Percentiles rank a stretch among this genome's conserved stretches.
phyloP scores from a whole-genome alignment of 2,797 vertebrate genomes.

The Halcyon badia region DNA sequence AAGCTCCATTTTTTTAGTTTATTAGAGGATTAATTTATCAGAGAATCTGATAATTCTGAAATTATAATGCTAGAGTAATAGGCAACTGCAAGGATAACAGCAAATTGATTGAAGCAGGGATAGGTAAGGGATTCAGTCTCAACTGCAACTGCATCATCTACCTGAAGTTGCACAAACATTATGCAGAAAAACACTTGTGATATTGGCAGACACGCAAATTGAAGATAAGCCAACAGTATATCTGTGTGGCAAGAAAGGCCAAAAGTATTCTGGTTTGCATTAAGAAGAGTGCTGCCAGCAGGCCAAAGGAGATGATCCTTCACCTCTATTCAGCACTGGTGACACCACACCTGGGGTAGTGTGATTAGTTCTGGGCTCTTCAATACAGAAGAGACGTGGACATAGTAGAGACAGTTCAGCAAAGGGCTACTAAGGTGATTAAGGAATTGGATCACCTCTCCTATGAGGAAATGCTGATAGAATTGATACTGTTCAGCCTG shows the following conservation, averaged over 20 bases:
- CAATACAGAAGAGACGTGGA: too few species aligned
- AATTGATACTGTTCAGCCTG: too few species aligned
- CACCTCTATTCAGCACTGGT: too few species aligned
- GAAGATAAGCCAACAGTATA: too few species aligned
- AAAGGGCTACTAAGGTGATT: neutral
- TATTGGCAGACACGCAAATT: too few species aligned
- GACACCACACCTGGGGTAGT: too few species aligned
- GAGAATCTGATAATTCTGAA: neutral
- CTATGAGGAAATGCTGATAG: neutral
- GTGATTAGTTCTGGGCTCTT: too few species aligned
- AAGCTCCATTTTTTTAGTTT: neutral
- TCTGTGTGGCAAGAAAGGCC: too few species aligned
- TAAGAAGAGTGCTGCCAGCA: too few species aligned
- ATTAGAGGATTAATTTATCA: neutral
- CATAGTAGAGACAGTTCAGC: accelerated
- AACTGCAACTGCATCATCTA: neutral
- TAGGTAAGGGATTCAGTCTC: neutral
- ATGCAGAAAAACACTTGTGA: too few species aligned
- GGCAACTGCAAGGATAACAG: neutral
- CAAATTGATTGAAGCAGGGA: neutral
- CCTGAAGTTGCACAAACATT: neutral
- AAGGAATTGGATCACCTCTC: neutral
- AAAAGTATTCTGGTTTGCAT: too few species aligned
- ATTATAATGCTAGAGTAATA: neutral
- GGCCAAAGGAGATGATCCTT: too few species aligned